These are phyloP conservation scores for Chitala chitala DNA, from an alignment of 2,113 vertebrate species.

Conservation along the genomic window DNA sequence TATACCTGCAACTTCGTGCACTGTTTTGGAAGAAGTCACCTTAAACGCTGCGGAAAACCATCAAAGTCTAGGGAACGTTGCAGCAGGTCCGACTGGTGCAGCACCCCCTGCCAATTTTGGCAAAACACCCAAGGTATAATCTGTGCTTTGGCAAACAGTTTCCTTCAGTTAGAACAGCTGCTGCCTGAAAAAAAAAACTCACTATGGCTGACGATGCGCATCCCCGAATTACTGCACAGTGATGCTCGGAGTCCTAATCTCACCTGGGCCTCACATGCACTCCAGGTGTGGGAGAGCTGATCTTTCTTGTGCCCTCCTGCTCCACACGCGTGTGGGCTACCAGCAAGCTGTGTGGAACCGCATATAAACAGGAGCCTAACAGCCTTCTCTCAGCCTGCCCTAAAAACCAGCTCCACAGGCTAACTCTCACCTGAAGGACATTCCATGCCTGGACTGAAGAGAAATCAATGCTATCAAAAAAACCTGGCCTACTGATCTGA, in stretches of 20 bases:
- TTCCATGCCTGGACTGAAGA: background rate
- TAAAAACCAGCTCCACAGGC: background rate
- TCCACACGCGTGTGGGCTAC: background rate
- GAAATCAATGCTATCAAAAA: too few species aligned
- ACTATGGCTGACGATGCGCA: too few species aligned
- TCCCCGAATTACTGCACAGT: background rate
- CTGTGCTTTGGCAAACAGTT: constrained; percentile 13
- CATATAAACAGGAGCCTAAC: too few species aligned
- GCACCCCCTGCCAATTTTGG: too few species aligned
- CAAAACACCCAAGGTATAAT: too few species aligned
- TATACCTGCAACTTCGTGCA: too few species aligned
- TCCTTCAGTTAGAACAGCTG: background rate
- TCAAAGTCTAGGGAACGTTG: too few species aligned
- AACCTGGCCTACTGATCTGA: background rate
- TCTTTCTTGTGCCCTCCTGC: background rate
- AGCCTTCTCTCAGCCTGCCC: background rate
- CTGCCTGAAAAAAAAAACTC: too few species aligned
- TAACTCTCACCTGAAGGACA: background rate
- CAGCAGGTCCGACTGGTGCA: too few species aligned
- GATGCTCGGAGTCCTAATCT: background rate
- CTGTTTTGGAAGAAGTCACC: too few species aligned
- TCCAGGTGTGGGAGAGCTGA: background rate
- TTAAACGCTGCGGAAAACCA: too few species aligned
- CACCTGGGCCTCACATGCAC: background rate
- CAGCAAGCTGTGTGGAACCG: background rate